Base-by-base conservation (phyloP, 2,797 vertebrate species). In the Sternarchorhynchus goeldii region DNA sequence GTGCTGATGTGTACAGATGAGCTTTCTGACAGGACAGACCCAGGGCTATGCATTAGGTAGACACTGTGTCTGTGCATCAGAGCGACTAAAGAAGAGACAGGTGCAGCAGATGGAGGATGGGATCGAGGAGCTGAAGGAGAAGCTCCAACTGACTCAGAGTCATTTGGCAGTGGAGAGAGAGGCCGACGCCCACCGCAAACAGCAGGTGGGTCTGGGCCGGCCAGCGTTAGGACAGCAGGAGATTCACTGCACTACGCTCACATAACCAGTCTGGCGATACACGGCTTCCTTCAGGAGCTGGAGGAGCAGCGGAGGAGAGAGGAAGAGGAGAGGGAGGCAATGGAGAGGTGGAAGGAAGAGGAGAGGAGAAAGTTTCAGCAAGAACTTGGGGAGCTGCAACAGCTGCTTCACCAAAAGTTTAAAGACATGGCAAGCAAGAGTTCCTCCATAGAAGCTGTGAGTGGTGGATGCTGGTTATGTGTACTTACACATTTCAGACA, bases 321-420 rank as follows among this genome's bases (percentile, higher is more conserved):
- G 76, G 80, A 85, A 17, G 84, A 86, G 39, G 76, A 80, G 65
- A 90, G 82, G 73, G 88, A 77, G 67, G 79, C 83, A 21, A 88
- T 93, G 75, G 91, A 91, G 70, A 88, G 79, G 70, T 93, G 92
- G 92, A 93, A 93, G 65, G 89, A 91, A 55, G 91, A 93, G 63
- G 92, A 94, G 79, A 88, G 73, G 73, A 84, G 0, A 0, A 93
- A 90, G 53, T 85, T 93, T 39, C 88, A 85, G 0, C 72, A 85
- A 71, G 91, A 94, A 83, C 86, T 94, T 77, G 86, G 88, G 21
- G 88, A 88, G 12, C 72, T 93, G 50, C 90, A 87, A 59, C 88
- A 90, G 17, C 71, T 89, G 17, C 88, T 94, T 67, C 78, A 91
- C 2, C 16, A 82, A 55, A 89, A 89, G 10, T 86, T 92, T 67